Conservation (phyloP, 2,888 invertebrate species). For the Tanytarsus gracilentus region DNA sequence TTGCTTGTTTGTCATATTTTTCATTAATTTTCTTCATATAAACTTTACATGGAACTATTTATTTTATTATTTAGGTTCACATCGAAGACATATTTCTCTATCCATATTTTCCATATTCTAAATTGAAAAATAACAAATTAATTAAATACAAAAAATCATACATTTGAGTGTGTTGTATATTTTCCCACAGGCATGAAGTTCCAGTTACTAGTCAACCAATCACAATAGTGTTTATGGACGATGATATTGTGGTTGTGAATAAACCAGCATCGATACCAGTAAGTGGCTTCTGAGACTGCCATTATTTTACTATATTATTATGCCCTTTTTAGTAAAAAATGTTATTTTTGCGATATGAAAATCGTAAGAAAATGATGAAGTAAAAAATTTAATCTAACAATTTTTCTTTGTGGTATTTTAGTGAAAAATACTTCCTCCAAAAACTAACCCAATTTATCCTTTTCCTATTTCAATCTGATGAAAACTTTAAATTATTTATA, state of each 20-base stretch:
- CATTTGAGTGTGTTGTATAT: constrained; percentile 32
- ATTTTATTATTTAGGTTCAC: too few species aligned
- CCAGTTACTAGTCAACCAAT: constrained; percentile 95
- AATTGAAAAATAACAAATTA: neutral
- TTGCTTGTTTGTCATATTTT: too few species aligned
- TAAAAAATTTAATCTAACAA: neutral
- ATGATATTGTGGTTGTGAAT: constrained; percentile 98
- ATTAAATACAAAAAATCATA: constrained; percentile 17
- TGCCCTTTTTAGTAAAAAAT: neutral
- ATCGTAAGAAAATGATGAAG: neutral
- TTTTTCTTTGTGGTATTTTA: too few species aligned
- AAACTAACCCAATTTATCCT: too few species aligned
- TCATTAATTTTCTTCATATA: too few species aligned
- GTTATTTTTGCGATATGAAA: neutral
- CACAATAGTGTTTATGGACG: constrained; percentile 95
- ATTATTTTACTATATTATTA: constrained; percentile 37
- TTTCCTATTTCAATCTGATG: too few species aligned
- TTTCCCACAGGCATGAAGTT: constrained; percentile 96
- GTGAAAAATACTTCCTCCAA: too few species aligned
- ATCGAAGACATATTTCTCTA: too few species aligned
- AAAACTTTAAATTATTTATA: too few species aligned
- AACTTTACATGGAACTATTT: too few species aligned
- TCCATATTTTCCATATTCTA: neutral
- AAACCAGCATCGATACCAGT: constrained; percentile 99
- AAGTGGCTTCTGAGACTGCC: constrained; percentile 83